Percentiles rank a stretch among this genome's conserved stretches.
These are phyloP conservation scores for Parthenolecanium corni DNA, from an alignment of 2,888 invertebrate genomes.

Conservation along the genomic window DNA sequence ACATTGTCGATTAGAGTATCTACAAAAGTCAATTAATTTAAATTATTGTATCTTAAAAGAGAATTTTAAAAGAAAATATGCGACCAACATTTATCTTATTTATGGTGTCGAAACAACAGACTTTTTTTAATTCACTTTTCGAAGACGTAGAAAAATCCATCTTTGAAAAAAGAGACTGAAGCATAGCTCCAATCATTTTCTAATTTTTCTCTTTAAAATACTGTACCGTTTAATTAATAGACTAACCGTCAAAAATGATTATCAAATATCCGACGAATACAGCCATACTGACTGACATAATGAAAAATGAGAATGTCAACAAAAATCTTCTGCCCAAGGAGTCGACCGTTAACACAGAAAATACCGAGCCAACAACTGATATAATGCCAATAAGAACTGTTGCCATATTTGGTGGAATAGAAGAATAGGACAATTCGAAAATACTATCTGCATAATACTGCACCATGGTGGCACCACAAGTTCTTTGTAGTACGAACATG, in stretches of 20 bases:
- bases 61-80: no score
- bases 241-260: no score
- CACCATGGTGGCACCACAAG: conserved; percentile 37
- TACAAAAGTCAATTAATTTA: not conserved
- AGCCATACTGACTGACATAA: conserved; percentile 36
- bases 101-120: no score
- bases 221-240: no score
- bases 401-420: conserved; percentile 34
- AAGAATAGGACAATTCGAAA: conserved; percentile 34
- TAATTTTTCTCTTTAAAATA: no score
- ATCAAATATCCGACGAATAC: conserved; percentile 36
- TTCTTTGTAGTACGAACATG: conserved; percentile 35
- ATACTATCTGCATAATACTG: conserved; percentile 37
- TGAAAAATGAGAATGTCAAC: conserved; percentile 38
- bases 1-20: not conserved
- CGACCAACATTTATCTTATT: no score
- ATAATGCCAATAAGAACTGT: conserved; percentile 40
- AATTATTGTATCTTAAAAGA: no score
- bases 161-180: no score
- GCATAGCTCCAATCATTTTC: no score
- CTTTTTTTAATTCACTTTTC: no score
- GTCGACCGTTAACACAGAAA: conserved; percentile 34
- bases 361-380: conserved; percentile 33
- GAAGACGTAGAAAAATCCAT: no score
- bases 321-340: conserved; percentile 39